Evolutionary conservation across 2,113 vertebrate genomes (phyloP).

Genomic region (Sterrhoptilus dennistouni): DNA sequence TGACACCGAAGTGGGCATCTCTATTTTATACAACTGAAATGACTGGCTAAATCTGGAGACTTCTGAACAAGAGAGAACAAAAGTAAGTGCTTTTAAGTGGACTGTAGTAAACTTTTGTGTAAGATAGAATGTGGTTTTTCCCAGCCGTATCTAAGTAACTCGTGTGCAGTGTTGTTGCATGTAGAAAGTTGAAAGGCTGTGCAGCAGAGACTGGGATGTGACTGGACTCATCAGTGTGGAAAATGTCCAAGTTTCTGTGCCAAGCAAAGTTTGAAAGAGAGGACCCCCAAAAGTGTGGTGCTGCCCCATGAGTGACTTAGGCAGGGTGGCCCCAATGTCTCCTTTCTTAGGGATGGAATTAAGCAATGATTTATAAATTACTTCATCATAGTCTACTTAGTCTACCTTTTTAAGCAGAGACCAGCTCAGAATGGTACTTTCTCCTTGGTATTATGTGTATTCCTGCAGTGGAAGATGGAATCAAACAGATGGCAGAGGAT

Average conservation of each 20-base stretch:
- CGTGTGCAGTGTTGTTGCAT: rapidly evolving
- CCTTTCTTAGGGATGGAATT: not conserved
- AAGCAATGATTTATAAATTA: not conserved
- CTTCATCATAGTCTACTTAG: not conserved
- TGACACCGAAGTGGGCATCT: not conserved
- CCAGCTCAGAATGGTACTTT: not conserved
- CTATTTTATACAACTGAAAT: not conserved
- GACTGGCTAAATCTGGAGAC: not conserved
- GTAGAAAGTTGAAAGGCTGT: not conserved
- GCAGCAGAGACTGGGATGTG: not conserved
- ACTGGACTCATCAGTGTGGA: not conserved
- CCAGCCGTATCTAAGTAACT: not conserved
- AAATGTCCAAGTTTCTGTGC: not conserved
- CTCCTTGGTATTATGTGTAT: not conserved
- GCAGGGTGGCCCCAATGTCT: not conserved
- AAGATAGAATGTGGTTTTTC: not conserved
- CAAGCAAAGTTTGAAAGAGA: not conserved
- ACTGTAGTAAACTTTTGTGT: not conserved
- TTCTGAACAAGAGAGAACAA: not conserved
- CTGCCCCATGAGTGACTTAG: rapidly evolving
- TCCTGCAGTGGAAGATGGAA: not conserved
- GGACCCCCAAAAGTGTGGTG: not conserved
- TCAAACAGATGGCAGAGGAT: not conserved
- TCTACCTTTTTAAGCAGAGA: not conserved
- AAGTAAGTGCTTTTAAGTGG: not conserved